Conservation (phyloP, 2,888 invertebrate genomes). For the Ptychoptera albimana region DNA sequence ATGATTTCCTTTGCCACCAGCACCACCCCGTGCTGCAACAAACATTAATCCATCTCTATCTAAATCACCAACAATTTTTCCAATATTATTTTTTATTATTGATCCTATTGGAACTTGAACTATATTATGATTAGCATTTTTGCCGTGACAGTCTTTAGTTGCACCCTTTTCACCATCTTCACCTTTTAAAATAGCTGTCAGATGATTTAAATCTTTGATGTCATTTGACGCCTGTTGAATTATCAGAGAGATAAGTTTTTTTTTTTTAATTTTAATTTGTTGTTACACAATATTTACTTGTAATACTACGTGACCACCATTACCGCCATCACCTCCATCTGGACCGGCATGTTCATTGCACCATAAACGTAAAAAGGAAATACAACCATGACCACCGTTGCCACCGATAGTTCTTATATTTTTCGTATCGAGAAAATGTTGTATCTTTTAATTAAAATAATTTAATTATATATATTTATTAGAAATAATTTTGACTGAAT, state of each 20-base stretch:
- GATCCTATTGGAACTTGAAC: constrained; percentile 74
- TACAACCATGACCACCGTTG: constrained; percentile 82
- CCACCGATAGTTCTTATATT: constrained; percentile 59
- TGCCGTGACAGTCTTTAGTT: constrained; percentile 66
- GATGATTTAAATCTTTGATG: constrained; percentile 52
- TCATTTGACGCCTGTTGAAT: constrained; percentile 38
- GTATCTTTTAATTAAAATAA: constrained; percentile 29
- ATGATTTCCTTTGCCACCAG: constrained; percentile 89
- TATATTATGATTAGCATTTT: constrained; percentile 53
- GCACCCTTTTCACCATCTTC: constrained; percentile 55
- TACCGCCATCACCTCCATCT: constrained; percentile 92
- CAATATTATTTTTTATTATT: constrained; percentile 40
- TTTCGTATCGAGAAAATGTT: constrained; percentile 56
- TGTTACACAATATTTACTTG: constrained; percentile 16
- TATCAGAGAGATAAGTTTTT: no score
- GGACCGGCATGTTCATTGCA: constrained; percentile 83
- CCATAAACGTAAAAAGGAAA: constrained; percentile 71
- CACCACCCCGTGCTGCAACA: constrained; percentile 86
- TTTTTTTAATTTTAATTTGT: not conserved
- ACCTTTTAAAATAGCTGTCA: constrained; percentile 43
- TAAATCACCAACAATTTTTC: constrained; percentile 50
- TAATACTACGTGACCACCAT: constrained; percentile 87
- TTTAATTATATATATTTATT: no score
- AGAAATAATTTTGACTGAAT: no score
- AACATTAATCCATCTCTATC: constrained; percentile 55